Evolutionary conservation across 2,797 vertebrate species (phyloP).

Genomic region (Lepilemur ruficaudatus): DNA sequence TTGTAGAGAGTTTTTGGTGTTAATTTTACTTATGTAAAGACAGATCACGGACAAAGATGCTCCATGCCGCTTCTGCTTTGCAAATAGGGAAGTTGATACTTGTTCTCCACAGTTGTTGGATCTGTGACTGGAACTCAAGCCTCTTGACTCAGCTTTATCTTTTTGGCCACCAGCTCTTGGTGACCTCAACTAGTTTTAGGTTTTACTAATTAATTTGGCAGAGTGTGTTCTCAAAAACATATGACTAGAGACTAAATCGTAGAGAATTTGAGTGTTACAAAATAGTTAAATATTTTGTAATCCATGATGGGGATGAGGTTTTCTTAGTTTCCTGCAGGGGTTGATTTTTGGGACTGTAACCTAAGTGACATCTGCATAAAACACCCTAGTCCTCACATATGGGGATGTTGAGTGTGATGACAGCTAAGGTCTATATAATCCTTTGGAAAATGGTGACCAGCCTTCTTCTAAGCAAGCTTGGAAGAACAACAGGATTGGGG

Average conservation of each 20-base stretch:
- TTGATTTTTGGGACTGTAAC: background rate
- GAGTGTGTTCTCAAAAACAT: background rate
- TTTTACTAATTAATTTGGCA: constrained; percentile 3
- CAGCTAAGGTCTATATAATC: background rate
- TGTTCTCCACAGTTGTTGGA: background rate
- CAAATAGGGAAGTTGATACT: background rate
- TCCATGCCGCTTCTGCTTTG: background rate
- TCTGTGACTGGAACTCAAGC: background rate
- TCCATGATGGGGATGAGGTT: background rate
- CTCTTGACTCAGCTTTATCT: background rate
- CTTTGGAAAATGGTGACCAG: background rate
- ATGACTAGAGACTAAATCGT: background rate
- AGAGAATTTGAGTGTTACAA: constrained; percentile 3
- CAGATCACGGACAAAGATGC: background rate
- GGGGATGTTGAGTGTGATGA: background rate
- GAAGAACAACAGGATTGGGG: background rate
- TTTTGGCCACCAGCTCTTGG: background rate
- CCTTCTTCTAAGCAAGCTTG: background rate
- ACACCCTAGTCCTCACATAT: background rate
- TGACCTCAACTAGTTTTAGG: background rate
- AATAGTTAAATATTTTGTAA: background rate
- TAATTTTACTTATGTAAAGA: background rate
- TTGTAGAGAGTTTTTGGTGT: background rate
- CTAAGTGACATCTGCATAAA: background rate
- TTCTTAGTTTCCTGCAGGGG: background rate